A percentile compares a stretch with the other conserved stretches of the same genome.
phyloP scores from a whole-genome alignment of 2,888 invertebrate genomes.

The Trichogramma dendrolimi region DNA sequence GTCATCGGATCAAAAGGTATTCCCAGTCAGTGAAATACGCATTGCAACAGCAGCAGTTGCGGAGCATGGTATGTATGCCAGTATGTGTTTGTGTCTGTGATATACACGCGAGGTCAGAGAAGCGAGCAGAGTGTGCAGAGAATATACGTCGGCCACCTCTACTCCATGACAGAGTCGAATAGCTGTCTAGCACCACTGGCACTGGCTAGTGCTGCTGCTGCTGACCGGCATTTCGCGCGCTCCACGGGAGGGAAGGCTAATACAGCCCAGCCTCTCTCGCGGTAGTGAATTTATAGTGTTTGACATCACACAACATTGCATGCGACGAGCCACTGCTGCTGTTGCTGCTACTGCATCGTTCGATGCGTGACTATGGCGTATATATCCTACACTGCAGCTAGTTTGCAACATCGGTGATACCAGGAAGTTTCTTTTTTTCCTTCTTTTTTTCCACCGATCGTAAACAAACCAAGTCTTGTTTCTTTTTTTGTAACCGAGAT shows the following conservation, averaged over 20 bases:
- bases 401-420: too few species aligned
- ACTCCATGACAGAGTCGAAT: constrained; percentile 14
- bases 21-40: constrained; percentile 22
- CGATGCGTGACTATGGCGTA: too few species aligned
- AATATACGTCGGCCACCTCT: constrained; percentile 7
- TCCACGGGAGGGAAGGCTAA: too few species aligned
- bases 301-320: constrained; percentile 15
- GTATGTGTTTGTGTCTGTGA: too few species aligned
- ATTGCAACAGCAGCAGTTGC: background rate
- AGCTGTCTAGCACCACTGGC: constrained; percentile 3
- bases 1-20: constrained; percentile 28
- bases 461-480: too few species aligned
- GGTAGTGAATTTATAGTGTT: constrained; percentile 24
- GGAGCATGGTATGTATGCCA: too few species aligned
- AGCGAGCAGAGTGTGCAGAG: too few species aligned
- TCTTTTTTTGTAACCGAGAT: too few species aligned
- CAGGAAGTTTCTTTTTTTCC: background rate
- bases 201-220: constrained; percentile 4
- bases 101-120: too few species aligned
- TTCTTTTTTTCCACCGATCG: background rate
- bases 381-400: too few species aligned
- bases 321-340: background rate
- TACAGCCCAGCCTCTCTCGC: too few species aligned
- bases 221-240: constrained; percentile 13
- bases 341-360: too few species aligned